Percentiles rank a stretch among this genome's conserved stretches.
Conservation (phyloP, 2,888 invertebrate species). For the Alcis repandata region DNA sequence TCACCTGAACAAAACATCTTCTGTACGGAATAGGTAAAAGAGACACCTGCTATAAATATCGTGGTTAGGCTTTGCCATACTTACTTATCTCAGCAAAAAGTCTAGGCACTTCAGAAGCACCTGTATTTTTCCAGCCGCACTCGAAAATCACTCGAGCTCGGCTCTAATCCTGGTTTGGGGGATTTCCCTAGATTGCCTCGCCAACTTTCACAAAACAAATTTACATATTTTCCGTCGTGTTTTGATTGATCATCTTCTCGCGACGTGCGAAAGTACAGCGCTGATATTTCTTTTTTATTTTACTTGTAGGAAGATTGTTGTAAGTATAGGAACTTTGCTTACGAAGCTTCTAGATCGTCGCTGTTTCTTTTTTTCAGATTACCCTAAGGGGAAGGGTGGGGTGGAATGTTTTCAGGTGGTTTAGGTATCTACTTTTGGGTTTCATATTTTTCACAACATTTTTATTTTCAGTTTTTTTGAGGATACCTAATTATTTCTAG, state of each 20-base stretch:
- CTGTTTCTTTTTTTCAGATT: not conserved
- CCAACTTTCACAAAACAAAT: conserved; percentile 76
- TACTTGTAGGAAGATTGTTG: conserved; percentile 6
- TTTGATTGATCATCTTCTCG: conserved; percentile 64
- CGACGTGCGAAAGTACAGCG: conserved; percentile 41
- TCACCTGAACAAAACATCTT: no score
- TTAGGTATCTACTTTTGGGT: no score
- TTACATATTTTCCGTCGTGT: conserved; percentile 68
- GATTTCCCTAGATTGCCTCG: conserved; percentile 66
- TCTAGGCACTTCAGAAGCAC: conserved; percentile 32
- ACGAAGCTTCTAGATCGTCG: not conserved
- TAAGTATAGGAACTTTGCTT: not conserved
- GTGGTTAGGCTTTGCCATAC: not conserved
- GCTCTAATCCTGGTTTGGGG: conserved; percentile 60
- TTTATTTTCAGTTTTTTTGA: no score
- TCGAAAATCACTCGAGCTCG: conserved; percentile 63
- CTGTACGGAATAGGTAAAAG: no score
- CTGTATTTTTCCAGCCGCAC: conserved; percentile 61
- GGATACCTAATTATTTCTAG: no score
- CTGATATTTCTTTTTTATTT: conserved; percentile 34
- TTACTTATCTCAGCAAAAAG: not conserved
- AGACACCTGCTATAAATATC: not conserved
- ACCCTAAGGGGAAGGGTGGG: no score
- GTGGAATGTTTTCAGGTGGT: no score
- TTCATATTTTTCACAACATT: no score